Percentiles rank a stretch among this genome's conserved stretches.
These are phyloP conservation scores for Phorcus lineatus DNA, from an alignment of 2,888 invertebrate species.

Conservation along the genomic window DNA sequence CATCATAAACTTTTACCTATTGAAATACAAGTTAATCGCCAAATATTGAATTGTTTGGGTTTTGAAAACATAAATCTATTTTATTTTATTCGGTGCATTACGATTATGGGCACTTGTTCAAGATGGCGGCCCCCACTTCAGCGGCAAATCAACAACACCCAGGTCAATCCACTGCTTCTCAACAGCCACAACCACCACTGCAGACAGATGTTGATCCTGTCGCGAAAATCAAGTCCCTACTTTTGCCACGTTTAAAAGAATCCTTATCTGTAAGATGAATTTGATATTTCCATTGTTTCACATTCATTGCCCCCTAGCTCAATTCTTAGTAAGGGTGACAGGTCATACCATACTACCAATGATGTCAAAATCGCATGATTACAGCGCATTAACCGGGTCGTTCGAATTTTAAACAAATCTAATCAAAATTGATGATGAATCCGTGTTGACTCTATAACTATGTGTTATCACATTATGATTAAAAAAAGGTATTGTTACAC, in stretches of 20 bases:
- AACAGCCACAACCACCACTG: constrained; percentile 36
- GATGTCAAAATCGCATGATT: no score
- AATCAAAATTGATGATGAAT: no score
- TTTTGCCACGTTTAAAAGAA: constrained; percentile 64
- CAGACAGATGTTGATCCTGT: constrained; percentile 60
- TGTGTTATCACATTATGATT: no score
- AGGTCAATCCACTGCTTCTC: constrained; percentile 30
- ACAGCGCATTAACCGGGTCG: no score
- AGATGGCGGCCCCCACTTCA: constrained; percentile 22
- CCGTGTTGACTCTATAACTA: no score
- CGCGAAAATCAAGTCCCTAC: constrained; percentile 55
- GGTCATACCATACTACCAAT: no score
- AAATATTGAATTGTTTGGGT: no score
- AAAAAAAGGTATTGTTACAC: no score
- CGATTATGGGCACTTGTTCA: neutral
- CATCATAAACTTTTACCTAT: neutral
- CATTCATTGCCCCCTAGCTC: neutral
- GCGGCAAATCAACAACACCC: neutral
- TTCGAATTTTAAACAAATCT: no score
- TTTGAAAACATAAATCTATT: no score
- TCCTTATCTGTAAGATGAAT: constrained; percentile 55
- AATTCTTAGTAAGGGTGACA: neutral
- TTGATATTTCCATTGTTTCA: neutral
- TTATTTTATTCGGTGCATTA: neutral
- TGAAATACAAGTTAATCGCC: no score